phyloP scores from a whole-genome alignment of 1,140 invertebrate species.

The Helicoverpa armigera region DNA sequence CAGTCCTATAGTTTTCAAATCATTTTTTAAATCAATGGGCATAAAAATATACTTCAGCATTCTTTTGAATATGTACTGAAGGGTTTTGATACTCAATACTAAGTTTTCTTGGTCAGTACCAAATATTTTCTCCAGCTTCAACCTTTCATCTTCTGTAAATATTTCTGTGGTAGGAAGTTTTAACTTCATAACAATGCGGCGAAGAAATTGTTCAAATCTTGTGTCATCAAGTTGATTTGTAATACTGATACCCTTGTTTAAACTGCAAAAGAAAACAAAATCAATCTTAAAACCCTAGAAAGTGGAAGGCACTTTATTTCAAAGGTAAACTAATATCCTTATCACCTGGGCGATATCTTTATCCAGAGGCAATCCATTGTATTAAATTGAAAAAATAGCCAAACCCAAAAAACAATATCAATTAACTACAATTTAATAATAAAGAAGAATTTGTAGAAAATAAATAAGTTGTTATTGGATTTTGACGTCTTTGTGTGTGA shows the following conservation, averaged over 20 bases:
- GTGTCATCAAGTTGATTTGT: conserved; percentile 71
- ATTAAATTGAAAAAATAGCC: no score
- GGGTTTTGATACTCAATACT: conserved; percentile 72
- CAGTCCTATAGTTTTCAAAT: conserved; percentile 71
- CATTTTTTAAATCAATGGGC: conserved; percentile 74
- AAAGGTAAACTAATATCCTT: neutral
- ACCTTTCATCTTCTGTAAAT: conserved; percentile 76
- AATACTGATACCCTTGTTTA: conserved; percentile 71
- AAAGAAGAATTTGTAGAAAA: no score
- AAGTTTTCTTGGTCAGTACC: conserved; percentile 71
- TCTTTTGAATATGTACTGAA: conserved; percentile 76
- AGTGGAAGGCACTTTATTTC: neutral
- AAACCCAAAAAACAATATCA: neutral
- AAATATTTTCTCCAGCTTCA: conserved; percentile 78
- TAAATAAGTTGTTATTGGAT: no score
- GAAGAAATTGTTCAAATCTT: conserved; percentile 79
- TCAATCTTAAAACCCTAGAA: neutral
- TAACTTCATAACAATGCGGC: conserved; percentile 73
- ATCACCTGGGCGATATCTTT: conserved; percentile 66
- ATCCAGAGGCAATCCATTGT: conserved; percentile 62
- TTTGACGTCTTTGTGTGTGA: no score
- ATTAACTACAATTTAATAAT: no score
- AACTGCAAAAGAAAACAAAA: conserved; percentile 63
- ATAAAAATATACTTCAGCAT: conserved; percentile 80
- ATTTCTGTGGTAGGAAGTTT: conserved; percentile 71